Evolutionary conservation across 2,888 invertebrate species (phyloP), one percentile per base, ranked within the genome.

Genomic region (Drosophila phalerata): DNA sequence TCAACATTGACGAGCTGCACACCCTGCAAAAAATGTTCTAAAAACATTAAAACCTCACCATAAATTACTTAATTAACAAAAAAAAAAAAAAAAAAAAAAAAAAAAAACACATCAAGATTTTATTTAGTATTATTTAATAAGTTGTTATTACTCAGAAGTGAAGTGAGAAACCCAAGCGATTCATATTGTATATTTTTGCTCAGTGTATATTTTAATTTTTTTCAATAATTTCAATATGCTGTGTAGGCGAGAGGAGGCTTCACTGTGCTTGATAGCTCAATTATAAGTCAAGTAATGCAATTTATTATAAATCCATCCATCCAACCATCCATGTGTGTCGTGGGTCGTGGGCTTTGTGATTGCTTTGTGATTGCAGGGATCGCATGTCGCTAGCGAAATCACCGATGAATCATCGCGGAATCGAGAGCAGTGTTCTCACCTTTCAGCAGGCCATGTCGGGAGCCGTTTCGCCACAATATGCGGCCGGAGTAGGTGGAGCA

Each of bases 391-490:
- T 88, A 68, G 87, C 83, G 19, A 92, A 91, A 67, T 91, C 91
- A 28, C 91, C 91, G 11, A 28, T 66, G 3, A 72, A 72, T 0
- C 58, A 72, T 0, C 58, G 72, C 57, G 66, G 79, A 65, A 65
- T 82, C 38, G 88, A 81, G 37, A 86, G 88, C 58, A 89, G 92
- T 25, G 91, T 92, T 17, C 77, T 92, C 42, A 92, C 92, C 42
- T 91, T 92, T 65, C 92, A 92, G 64, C 92, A 92, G 62, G 92
- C 90, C 15, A 91, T 92, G 86, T 91, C 91, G 30, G 92, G 92
- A 4, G 92, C 92, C 5, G 92, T 92, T 11, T 92, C 92, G 10
- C 92, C 92, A 1, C 92, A 92, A 30, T 91, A 91, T 51, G 77
- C 49, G 0, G 55, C 22, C 3, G 5, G 22, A 9, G 53, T 40